Conservation (phyloP, 2,797 vertebrate species). For the Eleutherodactylus coqui region DNA sequence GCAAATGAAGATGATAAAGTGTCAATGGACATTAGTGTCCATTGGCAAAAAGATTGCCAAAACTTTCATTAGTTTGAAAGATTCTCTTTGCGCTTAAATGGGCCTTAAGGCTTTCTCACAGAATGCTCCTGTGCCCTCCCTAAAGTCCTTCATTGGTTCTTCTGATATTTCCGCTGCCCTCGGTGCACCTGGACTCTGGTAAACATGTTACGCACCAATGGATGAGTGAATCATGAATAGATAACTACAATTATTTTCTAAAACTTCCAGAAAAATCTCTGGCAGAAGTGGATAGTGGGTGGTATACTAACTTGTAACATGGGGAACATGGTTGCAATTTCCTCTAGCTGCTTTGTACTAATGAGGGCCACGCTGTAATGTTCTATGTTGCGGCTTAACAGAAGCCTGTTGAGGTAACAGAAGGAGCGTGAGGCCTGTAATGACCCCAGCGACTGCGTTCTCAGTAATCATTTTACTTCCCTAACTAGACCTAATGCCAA, state of each 20-base stretch:
- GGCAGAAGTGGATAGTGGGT: not conserved
- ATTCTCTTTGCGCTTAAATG: no score
- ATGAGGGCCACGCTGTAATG: not conserved
- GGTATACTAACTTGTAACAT: not conserved
- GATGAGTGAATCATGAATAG: no score
- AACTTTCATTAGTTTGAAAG: no score
- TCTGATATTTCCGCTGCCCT: not conserved
- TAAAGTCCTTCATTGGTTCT: not conserved
- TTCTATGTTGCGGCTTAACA: not conserved
- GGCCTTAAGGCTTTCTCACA: no score
- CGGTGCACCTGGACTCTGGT: no score
- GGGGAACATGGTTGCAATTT: not conserved
- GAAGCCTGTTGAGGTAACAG: not conserved
- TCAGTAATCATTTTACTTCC: constrained; percentile 1
- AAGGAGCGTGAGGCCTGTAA: not conserved
- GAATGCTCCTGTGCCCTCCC: no score
- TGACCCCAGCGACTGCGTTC: not conserved
- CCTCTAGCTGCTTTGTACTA: constrained; percentile 20
- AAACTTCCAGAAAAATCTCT: not conserved
- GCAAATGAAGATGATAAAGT: no score
- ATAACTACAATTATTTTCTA: no score
- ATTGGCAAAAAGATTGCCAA: no score
- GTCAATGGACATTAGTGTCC: no score
- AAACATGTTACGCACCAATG: no score
- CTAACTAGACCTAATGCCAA: constrained; percentile 1